These are phyloP conservation scores for Liparis tanakae DNA, from an alignment of 2,797 vertebrate species.

Conservation along the genomic window DNA sequence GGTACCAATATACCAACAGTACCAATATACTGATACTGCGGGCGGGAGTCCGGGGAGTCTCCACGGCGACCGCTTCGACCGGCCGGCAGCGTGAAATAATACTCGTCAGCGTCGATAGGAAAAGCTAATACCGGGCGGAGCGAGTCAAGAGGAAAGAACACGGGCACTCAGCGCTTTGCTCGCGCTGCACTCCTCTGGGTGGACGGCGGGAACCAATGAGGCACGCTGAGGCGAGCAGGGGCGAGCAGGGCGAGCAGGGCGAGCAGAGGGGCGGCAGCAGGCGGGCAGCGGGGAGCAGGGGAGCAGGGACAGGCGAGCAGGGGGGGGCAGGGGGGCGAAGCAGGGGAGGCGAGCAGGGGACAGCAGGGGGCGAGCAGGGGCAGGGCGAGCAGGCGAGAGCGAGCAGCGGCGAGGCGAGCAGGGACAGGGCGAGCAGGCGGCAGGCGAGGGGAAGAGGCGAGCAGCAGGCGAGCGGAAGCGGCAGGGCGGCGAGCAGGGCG, in stretches of 20 bases:
- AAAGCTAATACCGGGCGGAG: constrained; percentile 39
- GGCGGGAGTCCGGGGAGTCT: constrained; percentile 48
- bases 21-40: too few species aligned
- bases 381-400: too few species aligned
- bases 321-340: neutral
- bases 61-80: constrained; percentile 71
- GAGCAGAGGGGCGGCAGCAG: neutral
- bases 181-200: constrained; percentile 39
- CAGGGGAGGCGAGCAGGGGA: too few species aligned
- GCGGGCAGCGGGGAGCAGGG: too few species aligned
- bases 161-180: constrained; percentile 26
- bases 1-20: too few species aligned
- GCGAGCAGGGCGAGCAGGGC: neutral
- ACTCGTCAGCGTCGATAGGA: constrained; percentile 35
- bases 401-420: neutral
- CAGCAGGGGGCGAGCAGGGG: neutral
- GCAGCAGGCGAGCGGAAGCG: constrained; percentile 6
- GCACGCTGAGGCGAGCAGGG: too few species aligned
- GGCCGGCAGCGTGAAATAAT: constrained; percentile 51
- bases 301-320: too few species aligned
- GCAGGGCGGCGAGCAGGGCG: neutral
- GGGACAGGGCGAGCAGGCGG: too few species aligned
- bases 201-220: constrained; percentile 26
- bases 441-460: too few species aligned
- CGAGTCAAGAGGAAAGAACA: constrained; percentile 8